Percentiles rank a stretch among this genome's conserved stretches.
Evolutionary conservation across 2,888 invertebrate genomes (phyloP).

Genomic region (Orthosia gothica): DNA sequence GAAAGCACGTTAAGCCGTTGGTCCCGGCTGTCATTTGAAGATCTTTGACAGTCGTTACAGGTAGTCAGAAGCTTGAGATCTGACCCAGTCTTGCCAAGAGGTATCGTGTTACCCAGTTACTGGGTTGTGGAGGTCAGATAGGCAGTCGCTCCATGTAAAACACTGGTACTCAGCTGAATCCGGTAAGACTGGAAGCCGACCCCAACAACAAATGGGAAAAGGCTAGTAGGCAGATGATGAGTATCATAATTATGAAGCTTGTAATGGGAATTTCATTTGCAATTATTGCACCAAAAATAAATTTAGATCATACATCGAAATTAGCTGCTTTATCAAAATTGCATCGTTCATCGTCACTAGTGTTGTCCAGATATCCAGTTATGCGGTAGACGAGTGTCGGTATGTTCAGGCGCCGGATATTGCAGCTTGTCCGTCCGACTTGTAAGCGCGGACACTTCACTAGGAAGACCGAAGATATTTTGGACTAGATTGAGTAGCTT

Average conservation of each 20-base stretch:
- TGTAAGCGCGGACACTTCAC: conserved; percentile 56
- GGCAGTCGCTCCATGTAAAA: too few species aligned
- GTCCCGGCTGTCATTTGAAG: too few species aligned
- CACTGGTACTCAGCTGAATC: too few species aligned
- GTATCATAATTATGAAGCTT: not conserved
- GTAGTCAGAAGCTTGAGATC: too few species aligned
- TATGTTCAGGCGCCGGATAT: conserved; percentile 69
- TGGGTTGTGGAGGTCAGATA: too few species aligned
- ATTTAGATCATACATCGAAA: not conserved
- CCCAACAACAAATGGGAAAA: too few species aligned
- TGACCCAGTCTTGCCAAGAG: too few species aligned
- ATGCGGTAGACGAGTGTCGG: conserved; percentile 30
- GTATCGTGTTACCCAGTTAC: too few species aligned
- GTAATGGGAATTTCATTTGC: not conserved
- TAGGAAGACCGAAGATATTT: conserved; percentile 53
- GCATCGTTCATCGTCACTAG: not conserved
- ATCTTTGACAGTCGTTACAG: too few species aligned
- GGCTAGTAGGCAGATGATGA: too few species aligned
- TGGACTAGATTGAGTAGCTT: conserved; percentile 63
- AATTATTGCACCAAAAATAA: not conserved
- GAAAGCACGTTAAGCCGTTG: too few species aligned
- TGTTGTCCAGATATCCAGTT: conserved; percentile 28
- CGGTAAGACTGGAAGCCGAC: too few species aligned
- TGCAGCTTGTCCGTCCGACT: conserved; percentile 69
- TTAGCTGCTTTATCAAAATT: not conserved